Conservation (phyloP, 2,797 vertebrate genomes). For the Chloroceryle amazona region DNA sequence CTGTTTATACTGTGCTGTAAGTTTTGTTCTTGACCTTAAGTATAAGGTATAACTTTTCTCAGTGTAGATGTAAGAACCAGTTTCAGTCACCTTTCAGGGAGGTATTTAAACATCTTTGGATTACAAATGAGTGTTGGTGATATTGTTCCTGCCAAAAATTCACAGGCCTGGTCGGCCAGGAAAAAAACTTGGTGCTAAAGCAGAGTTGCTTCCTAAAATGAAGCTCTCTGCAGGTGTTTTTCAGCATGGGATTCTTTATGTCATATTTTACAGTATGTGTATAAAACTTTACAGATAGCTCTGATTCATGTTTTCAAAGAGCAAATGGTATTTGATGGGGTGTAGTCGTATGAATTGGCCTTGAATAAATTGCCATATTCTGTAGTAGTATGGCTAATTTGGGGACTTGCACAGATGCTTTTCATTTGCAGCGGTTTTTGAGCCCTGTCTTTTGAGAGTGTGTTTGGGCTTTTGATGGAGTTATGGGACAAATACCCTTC, state of each 20-base stretch:
- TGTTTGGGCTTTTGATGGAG: background rate
- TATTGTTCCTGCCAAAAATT: background rate
- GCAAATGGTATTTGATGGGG: background rate
- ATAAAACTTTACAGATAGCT: background rate
- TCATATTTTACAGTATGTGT: background rate
- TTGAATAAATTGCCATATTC: background rate
- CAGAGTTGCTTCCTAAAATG: background rate
- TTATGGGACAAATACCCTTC: background rate
- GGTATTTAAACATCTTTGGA: background rate
- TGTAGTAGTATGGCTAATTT: background rate
- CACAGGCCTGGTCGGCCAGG: background rate
- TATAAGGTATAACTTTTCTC: background rate
- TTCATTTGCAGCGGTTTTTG: background rate
- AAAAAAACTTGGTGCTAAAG: background rate
- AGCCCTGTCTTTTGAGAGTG: background rate
- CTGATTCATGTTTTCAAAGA: background rate
- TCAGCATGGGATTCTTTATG: background rate
- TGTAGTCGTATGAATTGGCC: background rate
- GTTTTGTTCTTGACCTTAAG: fast-evolving
- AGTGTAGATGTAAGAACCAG: background rate
- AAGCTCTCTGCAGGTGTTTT: background rate
- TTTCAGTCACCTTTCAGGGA: background rate
- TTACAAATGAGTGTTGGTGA: background rate
- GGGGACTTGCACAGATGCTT: background rate
- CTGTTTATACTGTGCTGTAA: background rate